Evolutionary conservation across 1,140 invertebrate species (phyloP), one percentile per base, ranked within the genome.

Genomic region (Phocides pigmalion): DNA sequence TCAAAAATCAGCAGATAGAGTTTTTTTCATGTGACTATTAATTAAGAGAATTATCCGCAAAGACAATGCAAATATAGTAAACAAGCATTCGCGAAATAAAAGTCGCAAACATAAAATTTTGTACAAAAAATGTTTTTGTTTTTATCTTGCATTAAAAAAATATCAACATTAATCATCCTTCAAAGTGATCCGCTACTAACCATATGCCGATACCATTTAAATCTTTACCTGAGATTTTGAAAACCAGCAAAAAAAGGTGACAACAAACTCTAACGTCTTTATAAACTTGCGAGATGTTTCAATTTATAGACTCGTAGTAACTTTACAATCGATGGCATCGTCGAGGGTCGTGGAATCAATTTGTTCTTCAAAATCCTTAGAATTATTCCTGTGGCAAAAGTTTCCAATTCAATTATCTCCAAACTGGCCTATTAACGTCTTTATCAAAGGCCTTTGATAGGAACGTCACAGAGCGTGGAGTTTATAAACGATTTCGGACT

Each of bases 211-310:
- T 58, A 56, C 58, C 44, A 63, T 64, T 62, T 22, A 35, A 68
- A 70, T 78, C 64, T 74, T 73, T 86, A 86, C 83, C 83, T 84
- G 83, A 51, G 72, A 28, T 6, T 54, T 58, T 58, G 44, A 73
- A 71, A 75, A 76, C 70, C 37, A 15, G 46, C 14, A 80, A 87
- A 84, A 87, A 89, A 88, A 83, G 70, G 71, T 80, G 74, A 85
- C 80, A 87, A 82, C 83, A 82, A 32, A 79, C 68, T 67, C 64
- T 64, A 73, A 80, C 70, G 74, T 72, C 67, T 56, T 70, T 72
- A 72, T 81, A 77, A 81, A 80, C 73, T 79, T 75, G 71, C 74
- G 70, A 72, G 78, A 87, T 80, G 77, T 85, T 82, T 89, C 79
- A 81, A 89, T 89, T 86, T 87, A 86, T 82, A 74, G 68, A 78